phyloP scores from a whole-genome alignment of 2,113 vertebrate species.

The Bothrops jararaca region DNA sequence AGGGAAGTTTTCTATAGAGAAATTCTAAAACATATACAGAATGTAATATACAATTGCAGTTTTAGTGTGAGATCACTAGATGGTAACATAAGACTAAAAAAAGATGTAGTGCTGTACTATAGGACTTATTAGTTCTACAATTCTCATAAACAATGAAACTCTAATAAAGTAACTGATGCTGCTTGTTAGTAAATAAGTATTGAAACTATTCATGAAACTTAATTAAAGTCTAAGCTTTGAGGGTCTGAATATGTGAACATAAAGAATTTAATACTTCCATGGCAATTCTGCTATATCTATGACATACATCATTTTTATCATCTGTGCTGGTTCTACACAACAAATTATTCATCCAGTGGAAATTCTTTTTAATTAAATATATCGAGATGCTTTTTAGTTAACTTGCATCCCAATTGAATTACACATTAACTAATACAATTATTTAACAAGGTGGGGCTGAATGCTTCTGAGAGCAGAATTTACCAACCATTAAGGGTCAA shows the following conservation, averaged over 20 bases:
- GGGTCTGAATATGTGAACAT: background rate
- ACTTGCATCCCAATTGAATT: background rate
- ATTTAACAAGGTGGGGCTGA: background rate
- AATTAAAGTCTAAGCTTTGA: background rate
- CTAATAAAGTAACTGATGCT: background rate
- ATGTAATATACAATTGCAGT: background rate
- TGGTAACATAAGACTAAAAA: constrained; percentile 36
- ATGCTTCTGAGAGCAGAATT: background rate
- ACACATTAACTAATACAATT: background rate
- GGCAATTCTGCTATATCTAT: background rate
- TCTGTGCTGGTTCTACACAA: background rate
- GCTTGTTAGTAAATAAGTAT: background rate
- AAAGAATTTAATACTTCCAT: background rate
- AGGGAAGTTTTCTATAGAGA: background rate
- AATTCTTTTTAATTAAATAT: background rate
- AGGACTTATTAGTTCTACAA: background rate
- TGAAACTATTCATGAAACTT: background rate
- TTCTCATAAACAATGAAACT: background rate
- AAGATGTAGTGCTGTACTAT: background rate
- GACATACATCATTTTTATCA: background rate
- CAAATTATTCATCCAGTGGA: background rate
- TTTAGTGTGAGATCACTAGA: constrained; percentile 36
- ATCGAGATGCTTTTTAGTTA: background rate
- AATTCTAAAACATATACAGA: background rate
- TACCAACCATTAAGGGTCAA: background rate